Base-by-base conservation (phyloP, 2,113 vertebrate genomes). In the Irena cyanogastra region DNA sequence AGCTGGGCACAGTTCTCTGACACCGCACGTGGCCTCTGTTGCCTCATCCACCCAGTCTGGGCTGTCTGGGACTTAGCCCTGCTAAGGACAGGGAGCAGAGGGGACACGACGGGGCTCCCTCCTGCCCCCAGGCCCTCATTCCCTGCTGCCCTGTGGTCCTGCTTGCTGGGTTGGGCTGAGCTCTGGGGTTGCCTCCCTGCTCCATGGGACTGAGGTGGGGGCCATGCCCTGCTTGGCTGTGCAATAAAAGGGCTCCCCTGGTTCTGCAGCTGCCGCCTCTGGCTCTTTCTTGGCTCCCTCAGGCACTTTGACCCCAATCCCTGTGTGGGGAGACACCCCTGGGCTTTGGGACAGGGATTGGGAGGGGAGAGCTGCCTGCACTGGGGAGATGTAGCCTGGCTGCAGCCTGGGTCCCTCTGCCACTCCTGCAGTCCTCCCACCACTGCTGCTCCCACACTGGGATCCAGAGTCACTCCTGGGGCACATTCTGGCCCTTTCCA, bases 241-340 rank as follows among this genome's bases (percentile, higher is more conserved):
- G 71, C 92, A 93, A 93, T 93, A 96, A 94, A 93, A 90, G 92
- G 96, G 92, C 63, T 92, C 85, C 71, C 0, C 0, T 77, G 83
- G 66, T 92, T 90, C 85, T 90, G 94, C 64, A 93, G 79, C 92
- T 93, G 71, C 54, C 0, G 20, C 75, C 63, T 93, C 64, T 59
- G 65, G 83, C 59, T 94, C 42, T 88, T 95, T 95, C 35, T 92
- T 93, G 75, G 31, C 41, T 89, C 26, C 9, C 6, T 60, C 3
- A 12, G 61, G 35, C 5, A 2, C 35, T 63, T 33, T 93, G 44
- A 31, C 37, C 49, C 41, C 13, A 49, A 4, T 11, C 24, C 3
- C 0, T 1, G 0, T 5, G 2, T 9, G 50, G 28, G 50, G 31
- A 69, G n/a, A 28, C 37, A 65, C 3, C 11, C 5, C 37, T 50